Conservation (phyloP, 53 echinoderm and acorn worm genomes). For the Luidia sarsii region DNA sequence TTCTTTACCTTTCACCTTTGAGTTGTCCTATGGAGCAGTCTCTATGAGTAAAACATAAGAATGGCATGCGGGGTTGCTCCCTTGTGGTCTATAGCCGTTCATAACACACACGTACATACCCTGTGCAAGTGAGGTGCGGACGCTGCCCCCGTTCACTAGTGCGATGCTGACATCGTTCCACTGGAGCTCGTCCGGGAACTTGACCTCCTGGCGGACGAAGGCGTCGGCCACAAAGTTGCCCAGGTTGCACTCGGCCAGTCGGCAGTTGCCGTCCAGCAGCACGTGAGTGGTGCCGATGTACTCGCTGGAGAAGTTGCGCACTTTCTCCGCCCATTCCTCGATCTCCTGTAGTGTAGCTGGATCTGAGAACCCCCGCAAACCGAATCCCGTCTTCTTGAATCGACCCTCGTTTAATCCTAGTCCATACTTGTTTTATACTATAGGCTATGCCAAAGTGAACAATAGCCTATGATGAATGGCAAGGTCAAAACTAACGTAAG, state of each 20-base stretch:
- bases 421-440: too few relatives aligned
- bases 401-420: too few relatives aligned
- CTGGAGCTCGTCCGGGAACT: constrained; percentile 65
- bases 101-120: constrained; percentile 44
- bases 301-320: constrained; percentile 56
- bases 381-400: too few relatives aligned
- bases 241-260: constrained; percentile 85
- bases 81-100: not conserved
- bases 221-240: constrained; percentile 85
- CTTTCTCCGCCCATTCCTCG: constrained; percentile 59
- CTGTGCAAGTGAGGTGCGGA: constrained; percentile 69
- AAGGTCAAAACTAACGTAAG: too few relatives aligned
- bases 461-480: too few relatives aligned
- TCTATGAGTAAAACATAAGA: too few relatives aligned
- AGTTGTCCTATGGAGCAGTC: too few relatives aligned
- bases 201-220: constrained; percentile 63
- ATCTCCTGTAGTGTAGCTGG: constrained; percentile 53
- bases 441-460: too few relatives aligned
- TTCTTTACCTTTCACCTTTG: too few relatives aligned
- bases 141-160: constrained; percentile 76
- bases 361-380: too few relatives aligned
- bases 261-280: constrained; percentile 76
- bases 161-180: constrained; percentile 91
- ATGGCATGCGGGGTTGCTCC: too few relatives aligned
- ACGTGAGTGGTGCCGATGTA: constrained; percentile 72